Evolutionary conservation across 2,888 invertebrate species (phyloP).

Genomic region (Tetrapedia diversipes): DNA sequence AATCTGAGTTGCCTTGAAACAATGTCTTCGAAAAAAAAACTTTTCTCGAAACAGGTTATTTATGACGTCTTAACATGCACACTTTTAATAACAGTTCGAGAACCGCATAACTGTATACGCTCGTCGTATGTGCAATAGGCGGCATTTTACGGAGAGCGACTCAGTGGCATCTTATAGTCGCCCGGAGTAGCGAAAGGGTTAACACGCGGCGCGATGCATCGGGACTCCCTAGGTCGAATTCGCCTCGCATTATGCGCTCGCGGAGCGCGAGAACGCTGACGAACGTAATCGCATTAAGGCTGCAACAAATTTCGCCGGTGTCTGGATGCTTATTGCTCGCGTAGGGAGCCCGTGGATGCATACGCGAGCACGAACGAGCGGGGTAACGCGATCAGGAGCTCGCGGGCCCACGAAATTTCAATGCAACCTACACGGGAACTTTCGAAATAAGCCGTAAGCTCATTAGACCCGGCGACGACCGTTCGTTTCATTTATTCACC

Average conservation of each 20-base stretch:
- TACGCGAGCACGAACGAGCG: constrained; percentile 11
- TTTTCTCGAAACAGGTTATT: no score
- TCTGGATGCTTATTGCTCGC: constrained; percentile 63
- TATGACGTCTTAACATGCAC: no score
- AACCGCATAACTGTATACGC: no score
- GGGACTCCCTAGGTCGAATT: constrained; percentile 50
- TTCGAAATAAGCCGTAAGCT: constrained; percentile 32
- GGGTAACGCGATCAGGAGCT: constrained; percentile 15
- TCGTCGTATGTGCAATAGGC: no score
- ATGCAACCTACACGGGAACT: constrained; percentile 8
- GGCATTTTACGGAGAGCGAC: no score
- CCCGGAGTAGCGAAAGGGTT: no score
- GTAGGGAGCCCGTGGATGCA: constrained; percentile 40
- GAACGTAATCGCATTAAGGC: constrained; percentile 65
- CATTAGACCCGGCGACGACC: constrained; percentile 20
- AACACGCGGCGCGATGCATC: no score
- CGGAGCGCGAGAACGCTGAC: constrained; percentile 51
- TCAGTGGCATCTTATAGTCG: no score
- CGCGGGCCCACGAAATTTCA: constrained; percentile 17
- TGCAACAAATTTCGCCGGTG: constrained; percentile 61
- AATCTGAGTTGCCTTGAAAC: no score
- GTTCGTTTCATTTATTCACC: constrained; percentile 31
- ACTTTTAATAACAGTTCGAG: no score
- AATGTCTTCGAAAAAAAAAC: no score
- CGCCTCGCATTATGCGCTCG: constrained; percentile 57